Conservation (phyloP, 2,888 invertebrate genomes). For the Morpho achilles region DNA sequence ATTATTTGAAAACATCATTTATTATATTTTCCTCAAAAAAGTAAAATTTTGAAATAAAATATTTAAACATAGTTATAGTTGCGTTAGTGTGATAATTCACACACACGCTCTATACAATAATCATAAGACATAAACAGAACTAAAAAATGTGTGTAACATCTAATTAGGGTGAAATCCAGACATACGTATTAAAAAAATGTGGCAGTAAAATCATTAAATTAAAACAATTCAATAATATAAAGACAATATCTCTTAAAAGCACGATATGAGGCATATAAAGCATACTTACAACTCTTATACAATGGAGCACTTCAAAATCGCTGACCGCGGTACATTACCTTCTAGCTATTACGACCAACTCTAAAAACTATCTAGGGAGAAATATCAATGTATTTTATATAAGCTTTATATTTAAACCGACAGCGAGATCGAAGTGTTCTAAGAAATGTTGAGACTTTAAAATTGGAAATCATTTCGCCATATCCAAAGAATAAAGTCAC, state of each 20-base stretch:
- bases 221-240: constrained; percentile 38
- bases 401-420: constrained; percentile 43
- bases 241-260: constrained; percentile 66
- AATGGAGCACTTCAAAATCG: constrained; percentile 37
- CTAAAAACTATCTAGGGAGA: constrained; percentile 55
- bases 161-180: constrained; percentile 52
- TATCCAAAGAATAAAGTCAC: too few relatives aligned
- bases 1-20: constrained; percentile 77
- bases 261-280: constrained; percentile 69
- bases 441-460: constrained; percentile 52
- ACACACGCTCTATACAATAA: constrained; percentile 53
- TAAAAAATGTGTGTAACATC: constrained; percentile 65
- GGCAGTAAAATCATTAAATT: constrained; percentile 67
- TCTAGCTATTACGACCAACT: constrained; percentile 30
- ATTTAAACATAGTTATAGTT: constrained; percentile 72
- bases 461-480: constrained; percentile 54
- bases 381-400: constrained; percentile 49
- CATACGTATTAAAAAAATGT: constrained; percentile 50
- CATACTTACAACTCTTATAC: constrained; percentile 62
- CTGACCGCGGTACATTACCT: constrained; percentile 30
- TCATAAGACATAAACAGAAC: constrained; percentile 57
- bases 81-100: constrained; percentile 54
- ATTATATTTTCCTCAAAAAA: constrained; percentile 77
- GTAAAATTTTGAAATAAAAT: constrained; percentile 77
- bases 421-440: constrained; percentile 43